Evolutionary conservation across 2,797 vertebrate species (phyloP), one percentile per base, ranked within the genome.

Genomic region (Fistularia tabacaria): DNA sequence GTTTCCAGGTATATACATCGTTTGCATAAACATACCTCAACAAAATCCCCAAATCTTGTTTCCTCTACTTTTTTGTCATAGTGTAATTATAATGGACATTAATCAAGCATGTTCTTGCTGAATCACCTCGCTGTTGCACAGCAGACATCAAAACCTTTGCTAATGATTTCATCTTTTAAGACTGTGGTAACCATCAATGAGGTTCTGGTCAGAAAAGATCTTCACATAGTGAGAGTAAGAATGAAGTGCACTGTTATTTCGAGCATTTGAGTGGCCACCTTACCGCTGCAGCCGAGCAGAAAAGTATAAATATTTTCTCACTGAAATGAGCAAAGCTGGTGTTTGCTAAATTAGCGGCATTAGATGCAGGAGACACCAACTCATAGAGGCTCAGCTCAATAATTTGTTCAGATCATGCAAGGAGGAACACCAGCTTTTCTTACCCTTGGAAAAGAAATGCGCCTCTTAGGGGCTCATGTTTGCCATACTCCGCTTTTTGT

Each of bases 291-390:
- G 39, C 39, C 87, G 84, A 86, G 79, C 74, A 79, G 78, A 86
- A 76, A 70, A 78, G 77, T 74, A 75, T 82, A 84, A 82, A 88
- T 87, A 76, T 87, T 86, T 84, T 75, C 84, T 81, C 85, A 73
- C 71, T 82, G 85, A 77, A 86, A 85, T 71, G 76, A 85, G 79
- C 76, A 84, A 88, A 87, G 76, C 81, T 82, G 80, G 66, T 76
- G 80, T 85, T 82, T 84, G 77, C 79, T 84, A 90, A 90, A 91
- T 90, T 87, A 89, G 83, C 37, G 3, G 74, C 82, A 88, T 89
- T 86, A 82, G 76, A 89, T 89, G 87, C 85, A 74, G 71, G 85
- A 83, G 81, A 82, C 79, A 69, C 82, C 75, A 51, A 7, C 74
- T 75, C 54, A 41, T 54, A 70, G 73, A 78, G 25, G 2, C 25